Base-by-base conservation (phyloP, 2,888 invertebrate genomes). In the Cryptocephalus primarius region DNA sequence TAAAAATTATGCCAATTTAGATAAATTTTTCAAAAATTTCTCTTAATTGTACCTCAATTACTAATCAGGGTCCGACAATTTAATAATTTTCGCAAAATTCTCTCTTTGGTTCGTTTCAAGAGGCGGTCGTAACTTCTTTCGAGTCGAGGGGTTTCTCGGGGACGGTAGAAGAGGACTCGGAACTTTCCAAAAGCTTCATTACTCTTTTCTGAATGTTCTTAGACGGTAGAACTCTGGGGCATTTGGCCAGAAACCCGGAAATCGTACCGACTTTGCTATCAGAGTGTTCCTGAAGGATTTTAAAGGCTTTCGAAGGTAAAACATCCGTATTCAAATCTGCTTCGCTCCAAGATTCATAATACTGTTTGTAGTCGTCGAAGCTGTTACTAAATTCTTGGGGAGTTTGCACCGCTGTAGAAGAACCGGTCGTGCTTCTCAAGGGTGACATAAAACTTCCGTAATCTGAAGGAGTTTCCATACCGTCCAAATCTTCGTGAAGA, bases 221-320 rank as follows among this genome's bases (percentile, higher is more conserved):
- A 11, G 76, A 73, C 57, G 78, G 80, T 49, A 77, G 69, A 39
- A 80, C 76, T 46, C 80, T 71, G 0, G 82, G 82, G 64, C 82
- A 83, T 43, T 77, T 73, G 1, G 78, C 79, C 22, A 75, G 72
- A 57, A 77, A 70, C 9, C 75, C 71, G 49, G 73, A 71, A 52
- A 76, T 64, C 49, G 62, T 65, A 32, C 66, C 65, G 3, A 64
- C 56, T 54, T 61, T 64, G 56, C 72, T 58, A 39, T 60, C 62
- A 1, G 69, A 64, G 49, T 74, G 70, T 41, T 77, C 76, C 56
- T 76, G 75, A 32, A 78, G 60, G 1, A 73, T 63, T 53, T 74
- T 75, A 58, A 79, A 77, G 1, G 78, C 75, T 56, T 76, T 75
- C 1, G 79, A 79, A 3, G 79, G 78, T 33, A 78, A 53, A 42